Conservation (phyloP, 2,888 invertebrate species). For the Rhopalosiphum nymphaeae region DNA sequence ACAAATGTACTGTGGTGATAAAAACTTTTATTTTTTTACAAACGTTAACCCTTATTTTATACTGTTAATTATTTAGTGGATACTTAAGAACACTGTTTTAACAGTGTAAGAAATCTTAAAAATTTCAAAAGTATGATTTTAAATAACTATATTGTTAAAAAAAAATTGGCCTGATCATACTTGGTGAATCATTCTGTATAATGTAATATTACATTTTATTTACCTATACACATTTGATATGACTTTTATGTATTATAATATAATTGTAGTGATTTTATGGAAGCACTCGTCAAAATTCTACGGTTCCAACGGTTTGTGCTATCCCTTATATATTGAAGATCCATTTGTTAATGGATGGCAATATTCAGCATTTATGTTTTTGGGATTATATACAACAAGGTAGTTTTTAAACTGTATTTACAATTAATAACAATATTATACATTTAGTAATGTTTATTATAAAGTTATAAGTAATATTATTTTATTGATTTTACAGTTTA, state of each 20-base stretch:
- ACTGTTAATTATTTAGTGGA: too few species aligned
- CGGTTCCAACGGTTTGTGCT: conserved; percentile 79
- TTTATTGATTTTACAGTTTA: conserved; percentile 70
- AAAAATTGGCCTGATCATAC: too few species aligned
- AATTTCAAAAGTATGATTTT: too few species aligned
- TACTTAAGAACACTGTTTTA: too few species aligned
- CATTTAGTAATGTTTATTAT: neutral
- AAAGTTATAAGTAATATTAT: neutral
- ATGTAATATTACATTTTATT: neutral
- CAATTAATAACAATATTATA: neutral
- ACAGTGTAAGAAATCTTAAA: too few species aligned
- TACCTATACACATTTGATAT: neutral
- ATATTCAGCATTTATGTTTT: conserved; percentile 79
- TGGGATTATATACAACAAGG: conserved; percentile 77
- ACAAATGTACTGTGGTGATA: too few species aligned
- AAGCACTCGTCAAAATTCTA: conserved; percentile 76
- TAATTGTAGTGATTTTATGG: conserved; percentile 73
- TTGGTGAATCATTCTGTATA: neutral
- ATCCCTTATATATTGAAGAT: conserved; percentile 79
- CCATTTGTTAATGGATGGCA: conserved; percentile 79
- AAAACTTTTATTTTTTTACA: too few species aligned
- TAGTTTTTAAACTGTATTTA: conserved; percentile 67
- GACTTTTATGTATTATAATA: neutral
- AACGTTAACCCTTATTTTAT: too few species aligned
- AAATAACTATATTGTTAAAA: too few species aligned